phyloP scores from a whole-genome alignment of 2,797 vertebrate species.

The Chiloscyllium punctatum region DNA sequence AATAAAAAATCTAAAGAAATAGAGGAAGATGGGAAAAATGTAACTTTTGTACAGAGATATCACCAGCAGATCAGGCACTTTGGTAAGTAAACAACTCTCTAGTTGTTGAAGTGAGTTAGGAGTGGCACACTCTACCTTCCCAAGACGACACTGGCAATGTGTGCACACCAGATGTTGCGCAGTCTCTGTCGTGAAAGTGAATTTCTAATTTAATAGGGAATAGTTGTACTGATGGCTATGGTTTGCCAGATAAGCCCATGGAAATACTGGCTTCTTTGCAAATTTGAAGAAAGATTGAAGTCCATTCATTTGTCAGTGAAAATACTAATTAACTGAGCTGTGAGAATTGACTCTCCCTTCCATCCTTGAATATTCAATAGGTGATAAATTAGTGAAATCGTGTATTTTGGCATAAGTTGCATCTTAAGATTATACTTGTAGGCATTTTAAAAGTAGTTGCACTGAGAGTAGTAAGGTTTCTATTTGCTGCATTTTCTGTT shows the following conservation, averaged over 20 bases:
- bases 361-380: too few species aligned
- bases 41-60: conserved; percentile 74
- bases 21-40: conserved; percentile 63
- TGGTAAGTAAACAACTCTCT: conserved; percentile 64
- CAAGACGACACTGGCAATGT: too few species aligned
- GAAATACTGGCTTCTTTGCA: not conserved
- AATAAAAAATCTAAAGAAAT: conserved; percentile 63
- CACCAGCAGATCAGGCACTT: conserved; percentile 88
- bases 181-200: not conserved
- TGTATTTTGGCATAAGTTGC: not conserved
- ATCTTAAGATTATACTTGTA: not conserved
- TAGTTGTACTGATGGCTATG: not conserved
- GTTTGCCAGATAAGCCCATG: not conserved
- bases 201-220: not conserved
- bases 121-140: not conserved
- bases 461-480: not conserved
- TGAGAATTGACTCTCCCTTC: not conserved
- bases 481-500: not conserved
- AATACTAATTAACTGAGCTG: not conserved
- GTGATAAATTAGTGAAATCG: not conserved
- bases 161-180: not conserved
- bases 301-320: not conserved
- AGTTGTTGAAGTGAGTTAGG: not conserved
- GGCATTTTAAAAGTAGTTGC: not conserved
- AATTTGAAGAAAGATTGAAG: not conserved